A percentile compares a stretch with the other conserved stretches of the same genome.
Conservation (phyloP, 2,888 invertebrate species). For the Ephialtes manifestator region DNA sequence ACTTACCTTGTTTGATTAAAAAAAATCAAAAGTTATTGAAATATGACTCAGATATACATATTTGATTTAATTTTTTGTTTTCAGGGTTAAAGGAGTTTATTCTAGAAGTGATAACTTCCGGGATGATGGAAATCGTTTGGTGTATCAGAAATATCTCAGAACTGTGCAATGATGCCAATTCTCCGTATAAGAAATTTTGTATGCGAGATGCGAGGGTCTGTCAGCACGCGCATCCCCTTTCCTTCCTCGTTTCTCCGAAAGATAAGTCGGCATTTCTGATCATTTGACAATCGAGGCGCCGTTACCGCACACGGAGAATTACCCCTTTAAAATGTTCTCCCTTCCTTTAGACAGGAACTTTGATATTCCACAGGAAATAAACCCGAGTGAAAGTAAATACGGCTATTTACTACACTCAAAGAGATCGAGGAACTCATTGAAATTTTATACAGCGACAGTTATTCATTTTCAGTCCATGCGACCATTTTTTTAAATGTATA, state of each 20-base stretch:
- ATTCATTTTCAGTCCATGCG: too few relatives aligned
- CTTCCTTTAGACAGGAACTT: background rate
- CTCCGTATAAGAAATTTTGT: constrained; percentile 77
- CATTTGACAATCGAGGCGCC: constrained; percentile 16
- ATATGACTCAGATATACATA: background rate
- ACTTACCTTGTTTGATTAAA: too few relatives aligned
- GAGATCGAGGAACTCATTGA: too few relatives aligned
- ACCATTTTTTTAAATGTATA: too few relatives aligned
- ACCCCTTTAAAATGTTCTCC: background rate
- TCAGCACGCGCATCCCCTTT: constrained; percentile 45
- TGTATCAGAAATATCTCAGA: constrained; percentile 20
- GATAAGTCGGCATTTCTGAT: constrained; percentile 25
- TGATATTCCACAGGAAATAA: background rate
- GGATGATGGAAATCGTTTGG: background rate
- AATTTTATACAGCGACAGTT: too few relatives aligned
- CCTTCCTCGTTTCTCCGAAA: constrained; percentile 56
- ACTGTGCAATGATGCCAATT: constrained; percentile 63
- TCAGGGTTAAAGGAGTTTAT: background rate
- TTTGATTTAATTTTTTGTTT: background rate
- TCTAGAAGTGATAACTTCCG: background rate
- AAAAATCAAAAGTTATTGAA: too few relatives aligned
- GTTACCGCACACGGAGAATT: background rate
- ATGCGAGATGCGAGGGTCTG: constrained; percentile 75
- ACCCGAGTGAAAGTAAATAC: background rate
- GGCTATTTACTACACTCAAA: background rate